Evolutionary conservation across 2,113 vertebrate species (phyloP).

Genomic region (Accipiter virgatus): DNA sequence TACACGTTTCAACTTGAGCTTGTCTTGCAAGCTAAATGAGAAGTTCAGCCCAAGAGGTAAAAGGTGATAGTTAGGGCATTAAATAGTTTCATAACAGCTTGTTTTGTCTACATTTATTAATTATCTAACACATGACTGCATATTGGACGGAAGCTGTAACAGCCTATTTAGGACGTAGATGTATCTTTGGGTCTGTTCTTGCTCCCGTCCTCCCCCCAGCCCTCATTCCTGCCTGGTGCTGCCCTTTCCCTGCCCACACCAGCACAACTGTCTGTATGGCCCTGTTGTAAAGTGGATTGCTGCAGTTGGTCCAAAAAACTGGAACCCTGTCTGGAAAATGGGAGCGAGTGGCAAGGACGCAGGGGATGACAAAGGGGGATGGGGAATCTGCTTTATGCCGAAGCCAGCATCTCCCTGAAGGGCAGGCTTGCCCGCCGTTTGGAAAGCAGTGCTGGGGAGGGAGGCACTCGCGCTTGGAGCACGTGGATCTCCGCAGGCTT

Average conservation of each 20-base stretch:
- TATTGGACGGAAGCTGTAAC: background rate
- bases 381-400: background rate
- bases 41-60: background rate
- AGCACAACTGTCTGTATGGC: fast-evolving
- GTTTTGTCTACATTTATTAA: background rate
- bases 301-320: fast-evolving
- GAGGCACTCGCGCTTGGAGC: background rate
- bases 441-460: background rate
- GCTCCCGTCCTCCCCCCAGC: background rate
- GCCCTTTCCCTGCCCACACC: background rate
- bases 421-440: background rate
- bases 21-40: background rate
- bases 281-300: fast-evolving
- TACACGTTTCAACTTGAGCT: background rate
- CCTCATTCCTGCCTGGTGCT: background rate
- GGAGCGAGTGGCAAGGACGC: fast-evolving
- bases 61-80: background rate
- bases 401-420: background rate
- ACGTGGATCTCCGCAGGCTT: background rate
- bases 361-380: fast-evolving
- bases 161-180: background rate
- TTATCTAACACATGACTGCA: background rate
- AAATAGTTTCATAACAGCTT: background rate
- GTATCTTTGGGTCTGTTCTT: background rate
- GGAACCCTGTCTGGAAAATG: background rate